Evolutionary conservation across 2,888 invertebrate genomes (phyloP).

Genomic region (Ornithoptera priamus): DNA sequence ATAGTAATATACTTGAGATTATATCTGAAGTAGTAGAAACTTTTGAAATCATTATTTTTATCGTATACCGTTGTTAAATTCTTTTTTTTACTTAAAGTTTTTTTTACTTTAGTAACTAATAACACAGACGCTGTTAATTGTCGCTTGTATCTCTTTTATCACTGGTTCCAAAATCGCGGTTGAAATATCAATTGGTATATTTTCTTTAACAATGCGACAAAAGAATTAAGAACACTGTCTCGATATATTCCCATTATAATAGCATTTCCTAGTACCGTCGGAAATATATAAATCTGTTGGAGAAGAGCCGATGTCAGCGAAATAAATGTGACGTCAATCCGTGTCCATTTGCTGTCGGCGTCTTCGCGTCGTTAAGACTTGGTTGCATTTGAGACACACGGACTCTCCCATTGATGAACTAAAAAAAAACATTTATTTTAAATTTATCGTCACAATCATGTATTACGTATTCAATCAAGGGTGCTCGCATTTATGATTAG

Average conservation of each 20-base stretch:
- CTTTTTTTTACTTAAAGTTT: background rate
- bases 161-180: background rate
- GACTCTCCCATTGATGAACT: conserved; percentile 24
- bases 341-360: conserved; percentile 63
- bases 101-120: background rate
- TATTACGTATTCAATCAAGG: too few species aligned
- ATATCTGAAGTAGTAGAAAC: background rate
- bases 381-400: conserved; percentile 43
- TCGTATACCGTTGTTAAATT: background rate
- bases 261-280: conserved; percentile 65
- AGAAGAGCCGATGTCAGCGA: conserved; percentile 62
- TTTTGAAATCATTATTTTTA: background rate
- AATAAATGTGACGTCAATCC: conserved; percentile 77
- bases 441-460: background rate
- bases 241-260: conserved; percentile 43
- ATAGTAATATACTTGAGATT: background rate
- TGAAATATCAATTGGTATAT: background rate
- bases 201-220: conserved; percentile 5
- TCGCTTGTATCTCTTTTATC: background rate
- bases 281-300: conserved; percentile 73
- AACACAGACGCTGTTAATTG: background rate
- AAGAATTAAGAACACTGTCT: conserved; percentile 24
- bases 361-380: conserved; percentile 55
- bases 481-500: too few species aligned
- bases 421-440: background rate